phyloP scores from a whole-genome alignment of 2,888 invertebrate genomes.

The Arge pagana region DNA sequence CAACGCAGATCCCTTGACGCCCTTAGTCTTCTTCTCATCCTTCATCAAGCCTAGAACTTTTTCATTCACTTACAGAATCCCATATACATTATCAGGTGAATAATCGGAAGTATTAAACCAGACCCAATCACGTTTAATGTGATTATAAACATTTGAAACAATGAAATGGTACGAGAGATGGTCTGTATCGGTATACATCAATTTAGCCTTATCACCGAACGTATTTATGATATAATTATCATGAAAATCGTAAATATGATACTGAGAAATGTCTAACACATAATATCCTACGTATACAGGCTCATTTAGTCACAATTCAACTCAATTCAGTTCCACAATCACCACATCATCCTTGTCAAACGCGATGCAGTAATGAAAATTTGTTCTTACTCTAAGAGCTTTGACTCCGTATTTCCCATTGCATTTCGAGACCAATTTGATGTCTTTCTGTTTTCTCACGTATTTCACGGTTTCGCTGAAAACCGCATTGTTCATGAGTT shows the following conservation, averaged over 20 bases:
- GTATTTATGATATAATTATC: conserved; percentile 11
- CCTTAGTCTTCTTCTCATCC: background rate
- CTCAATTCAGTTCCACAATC: conserved; percentile 28
- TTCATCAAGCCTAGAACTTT: conserved; percentile 46
- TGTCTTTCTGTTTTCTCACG: conserved; percentile 25
- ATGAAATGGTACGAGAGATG: background rate
- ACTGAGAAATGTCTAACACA: conserved; percentile 21
- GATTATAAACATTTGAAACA: background rate
- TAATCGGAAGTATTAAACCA: conserved; percentile 25
- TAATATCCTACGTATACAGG: conserved; percentile 27
- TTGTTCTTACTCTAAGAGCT: no score
- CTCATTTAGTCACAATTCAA: conserved; percentile 25
- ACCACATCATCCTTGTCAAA: conserved; percentile 30
- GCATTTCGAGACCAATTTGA: no score
- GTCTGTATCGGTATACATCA: background rate
- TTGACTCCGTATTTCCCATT: no score
- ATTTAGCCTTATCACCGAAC: background rate
- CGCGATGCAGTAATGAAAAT: no score
- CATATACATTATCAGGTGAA: conserved; percentile 17
- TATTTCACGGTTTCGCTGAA: conserved; percentile 33
- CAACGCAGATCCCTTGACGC: background rate
- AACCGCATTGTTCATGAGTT: conserved; percentile 27
- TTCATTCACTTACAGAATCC: conserved; percentile 27
- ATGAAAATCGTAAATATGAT: conserved; percentile 25
- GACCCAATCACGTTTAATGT: background rate